Evolutionary conservation across 2,113 vertebrate genomes (phyloP), one percentile per base, ranked within the genome.

Genomic region (Xyrauchen texanus): DNA sequence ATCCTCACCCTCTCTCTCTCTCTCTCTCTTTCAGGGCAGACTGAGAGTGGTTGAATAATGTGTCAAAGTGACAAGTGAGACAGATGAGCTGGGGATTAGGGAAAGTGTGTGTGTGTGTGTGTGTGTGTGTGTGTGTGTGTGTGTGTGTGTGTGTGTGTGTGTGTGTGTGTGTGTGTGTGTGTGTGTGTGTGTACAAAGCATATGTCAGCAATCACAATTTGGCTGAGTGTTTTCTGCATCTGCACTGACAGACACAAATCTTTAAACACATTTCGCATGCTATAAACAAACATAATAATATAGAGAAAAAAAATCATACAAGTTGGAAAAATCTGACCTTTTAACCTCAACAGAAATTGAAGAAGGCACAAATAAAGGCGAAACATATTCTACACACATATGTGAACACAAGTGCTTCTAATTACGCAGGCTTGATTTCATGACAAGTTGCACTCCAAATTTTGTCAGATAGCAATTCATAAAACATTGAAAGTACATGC

Each of bases 41-140:
- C 61, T 76, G 69, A 79, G 82, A 80, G 77, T 16, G 21, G 81
- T 76, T 76, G 82, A 80, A 83, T 77, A 73, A 64, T 66, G 62
- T 86, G 72, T 82, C 77, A 71, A 61, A 77, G 62, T 79, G 49
- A 81, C 76, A 79, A 81, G 76, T 61, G 58, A 74, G 72, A 72
- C 47, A 16, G 65, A 66, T 55, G 21, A 68, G 42, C 6, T 65
- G 21, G 44, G 45, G 12, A n/a, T 63, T 57, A 65, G 42, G 4
- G 47, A 65, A 52, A 16, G 76, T 65, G 58, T 51, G 72, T 70
- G 78, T 53, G 34, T 52, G 4, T 34, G 21, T 34, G 1, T 34
- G 21, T 34, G 1, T 34, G 21, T 34, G 21, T 64, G 51, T 15
- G 60, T 55, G 60, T 46, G 68, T 45, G 46, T 62, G 65, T 16